Base-by-base conservation (phyloP, 2,113 vertebrate species). In the Girardinichthys multiradiatus region DNA sequence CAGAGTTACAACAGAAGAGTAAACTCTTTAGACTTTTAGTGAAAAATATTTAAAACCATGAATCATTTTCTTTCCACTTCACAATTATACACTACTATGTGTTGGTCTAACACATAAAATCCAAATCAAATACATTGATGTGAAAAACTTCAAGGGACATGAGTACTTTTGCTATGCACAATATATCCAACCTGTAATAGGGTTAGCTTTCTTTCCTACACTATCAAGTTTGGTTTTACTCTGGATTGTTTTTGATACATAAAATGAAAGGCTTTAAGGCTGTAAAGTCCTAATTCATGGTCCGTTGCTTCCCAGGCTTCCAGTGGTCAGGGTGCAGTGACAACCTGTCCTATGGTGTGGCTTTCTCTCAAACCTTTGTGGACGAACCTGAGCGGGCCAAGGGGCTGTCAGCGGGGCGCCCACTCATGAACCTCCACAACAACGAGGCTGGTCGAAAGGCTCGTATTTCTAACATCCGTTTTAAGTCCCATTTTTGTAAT, bases 281-380 rank as follows among this genome's bases (percentile, higher is more conserved):
- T 14, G 19, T 42, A 33, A 21, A 60, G 27, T 27, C 37, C 28
- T 65, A 58, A 39, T 65, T 24, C 24, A 17, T 9, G 14, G 10
- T 37, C 13, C 26, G 63, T 72, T 76, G 37, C 29, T 33, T 70
- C 28, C 3, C 81, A 95, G 93, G 94, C 24, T 96, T 95, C 88
- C 93, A 95, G 68, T 94, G 95, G 93, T 95, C 90, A 0, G 94
- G 95, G 10, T 96, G 95, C 87, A 96, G 95, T 51, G 94, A 95
- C 83, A 95, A 96, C 81, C 73, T 95, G 59, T 93, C 88, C 24
- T 93, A 94, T 0, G 92, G 94, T 0, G 90, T 91, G 71, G 90
- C 92, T n/a, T 95, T 95, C 84, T 96, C 95, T 64, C 95, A 95
- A 79, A 93, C 92, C 2, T 95, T 96, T 0, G 86, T 94, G 70